Percentiles rank a stretch among this genome's conserved stretches.
These are phyloP conservation scores for Habrosyne pyritoides DNA, from an alignment of 2,888 invertebrate species.

Conservation along the genomic window DNA sequence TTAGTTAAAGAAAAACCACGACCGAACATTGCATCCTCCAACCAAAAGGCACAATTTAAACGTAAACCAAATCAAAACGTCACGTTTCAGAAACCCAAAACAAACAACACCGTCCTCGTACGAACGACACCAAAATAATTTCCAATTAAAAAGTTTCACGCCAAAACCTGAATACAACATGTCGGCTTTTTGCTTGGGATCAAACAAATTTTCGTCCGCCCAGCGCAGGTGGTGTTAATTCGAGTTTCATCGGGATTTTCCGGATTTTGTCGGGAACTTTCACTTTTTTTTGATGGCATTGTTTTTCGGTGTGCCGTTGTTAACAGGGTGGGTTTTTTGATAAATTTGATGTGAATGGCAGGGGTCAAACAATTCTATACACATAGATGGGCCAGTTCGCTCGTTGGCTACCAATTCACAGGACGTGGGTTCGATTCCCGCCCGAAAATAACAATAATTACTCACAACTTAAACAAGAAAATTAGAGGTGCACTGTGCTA, in stretches of 20 bases:
- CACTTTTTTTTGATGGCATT: not conserved
- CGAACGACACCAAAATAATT: slow-evolving; percentile 8
- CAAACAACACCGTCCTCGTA: not conserved
- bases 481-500: too few species aligned
- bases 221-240: not conserved
- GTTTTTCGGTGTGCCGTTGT: not conserved
- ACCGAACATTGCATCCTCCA: not conserved
- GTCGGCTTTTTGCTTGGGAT: slow-evolving; percentile 2
- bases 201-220: not conserved
- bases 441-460: too few species aligned
- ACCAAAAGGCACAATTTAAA: not conserved
- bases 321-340: too few species aligned
- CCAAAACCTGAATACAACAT: not conserved
- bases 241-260: not conserved
- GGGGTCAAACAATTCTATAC: too few species aligned
- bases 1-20: too few species aligned
- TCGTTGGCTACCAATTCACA: too few species aligned
- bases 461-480: too few species aligned
- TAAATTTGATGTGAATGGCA: too few species aligned
- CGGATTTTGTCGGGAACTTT: not conserved
- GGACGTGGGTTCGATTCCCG: too few species aligned
- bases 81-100: not conserved
- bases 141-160: slow-evolving; percentile 11
- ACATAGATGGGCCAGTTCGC: too few species aligned
- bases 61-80: not conserved